A percentile compares a stretch with the other conserved stretches of the same genome.
phyloP scores from a whole-genome alignment of 2,113 vertebrate genomes.

The Dicerorhinus sumatrensis region DNA sequence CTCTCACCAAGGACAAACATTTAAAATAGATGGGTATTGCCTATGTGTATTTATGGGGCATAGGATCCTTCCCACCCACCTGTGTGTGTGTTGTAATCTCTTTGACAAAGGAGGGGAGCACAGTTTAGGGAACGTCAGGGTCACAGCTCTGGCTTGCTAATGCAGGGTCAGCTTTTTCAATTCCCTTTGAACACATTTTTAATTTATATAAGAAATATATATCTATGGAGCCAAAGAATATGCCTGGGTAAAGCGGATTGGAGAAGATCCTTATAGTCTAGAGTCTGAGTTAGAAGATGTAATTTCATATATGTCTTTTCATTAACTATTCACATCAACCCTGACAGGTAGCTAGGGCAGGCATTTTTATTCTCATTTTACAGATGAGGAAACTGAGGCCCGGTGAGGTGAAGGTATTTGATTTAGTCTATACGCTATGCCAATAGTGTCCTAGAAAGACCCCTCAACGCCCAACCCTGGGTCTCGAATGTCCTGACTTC shows the following conservation, averaged over 20 bases:
- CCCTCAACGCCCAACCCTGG: not conserved
- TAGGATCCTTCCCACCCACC: slow-evolving; percentile 24
- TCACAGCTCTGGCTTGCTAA: slow-evolving; percentile 39
- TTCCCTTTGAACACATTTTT: slow-evolving; percentile 39
- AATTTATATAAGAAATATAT: not conserved
- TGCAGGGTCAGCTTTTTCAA: not conserved
- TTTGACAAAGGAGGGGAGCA: slow-evolving; percentile 10
- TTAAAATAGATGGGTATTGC: slow-evolving; percentile 59
- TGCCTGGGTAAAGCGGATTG: not conserved
- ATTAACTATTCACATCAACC: not conserved
- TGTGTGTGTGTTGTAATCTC: not conserved
- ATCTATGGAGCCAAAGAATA: not conserved
- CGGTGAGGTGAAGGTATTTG: not conserved
- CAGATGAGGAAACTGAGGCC: not conserved
- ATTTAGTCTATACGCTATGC: not conserved
- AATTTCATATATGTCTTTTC: slow-evolving; percentile 5
- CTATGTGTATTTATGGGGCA: slow-evolving; percentile 15
- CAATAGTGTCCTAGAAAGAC: not conserved
- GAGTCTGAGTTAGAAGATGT: not conserved
- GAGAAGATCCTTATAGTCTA: not conserved
- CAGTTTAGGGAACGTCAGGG: slow-evolving; percentile 24
- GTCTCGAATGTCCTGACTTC: not conserved
- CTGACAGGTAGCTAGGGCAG: not conserved
- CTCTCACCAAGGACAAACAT: slow-evolving; percentile 77
- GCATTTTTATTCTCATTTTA: not conserved